Evolutionary conservation across 92 coral and sea anemone species (phyloP), one percentile per base, ranked within the genome.

Genomic region (Meandrina meandrites): DNA sequence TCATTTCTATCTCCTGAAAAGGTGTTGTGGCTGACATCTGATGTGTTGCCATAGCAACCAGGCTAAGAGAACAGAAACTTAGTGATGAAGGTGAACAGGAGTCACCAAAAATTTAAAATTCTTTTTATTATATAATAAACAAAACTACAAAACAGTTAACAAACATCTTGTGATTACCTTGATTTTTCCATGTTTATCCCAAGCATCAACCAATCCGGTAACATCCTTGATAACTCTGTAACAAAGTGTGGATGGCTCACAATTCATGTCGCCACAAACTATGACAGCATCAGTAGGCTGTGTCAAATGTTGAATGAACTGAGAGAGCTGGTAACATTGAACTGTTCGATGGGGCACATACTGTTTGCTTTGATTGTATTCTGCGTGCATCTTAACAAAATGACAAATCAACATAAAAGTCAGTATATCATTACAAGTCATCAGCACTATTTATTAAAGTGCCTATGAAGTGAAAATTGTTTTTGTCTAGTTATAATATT

Each of bases 181-280:
- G 47, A 83, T 37, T 64, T 79, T 73, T 16, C 93, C 92, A 68
- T 90, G 85, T 87, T 93, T 86, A 11, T 78, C 83, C 99, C 99
- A 97, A 60, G 97, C 85, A 87, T 97, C 99, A 24, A 66, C 89
- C 12, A 97, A 80, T n/a, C 93, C 91, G 36, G 98, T 96, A 13
- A 93, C 90, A 54, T 91, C 88, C 78, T 90, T 89, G 34, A 97
- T 88, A 6, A 97, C 81, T 73, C 94, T 93, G 84, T 95, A 95
- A 76, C 97, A 93, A 42, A 92, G 89, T 75, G 95, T 94, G 45
- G 86, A 87, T 42, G 99, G 98, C 76, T 93, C 96, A 62, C 94
- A 86, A 83, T 97, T 97, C 93, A 97, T 94, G 82, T 97, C 99
- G 16, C 99, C 99, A 69, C 98, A 97, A 64, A 97, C 93, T 32